Percentiles rank a stretch among this genome's conserved stretches.
These are phyloP conservation scores for Amblyopsis hoosieri DNA, from an alignment of 2,797 vertebrate species.

Conservation along the genomic window DNA sequence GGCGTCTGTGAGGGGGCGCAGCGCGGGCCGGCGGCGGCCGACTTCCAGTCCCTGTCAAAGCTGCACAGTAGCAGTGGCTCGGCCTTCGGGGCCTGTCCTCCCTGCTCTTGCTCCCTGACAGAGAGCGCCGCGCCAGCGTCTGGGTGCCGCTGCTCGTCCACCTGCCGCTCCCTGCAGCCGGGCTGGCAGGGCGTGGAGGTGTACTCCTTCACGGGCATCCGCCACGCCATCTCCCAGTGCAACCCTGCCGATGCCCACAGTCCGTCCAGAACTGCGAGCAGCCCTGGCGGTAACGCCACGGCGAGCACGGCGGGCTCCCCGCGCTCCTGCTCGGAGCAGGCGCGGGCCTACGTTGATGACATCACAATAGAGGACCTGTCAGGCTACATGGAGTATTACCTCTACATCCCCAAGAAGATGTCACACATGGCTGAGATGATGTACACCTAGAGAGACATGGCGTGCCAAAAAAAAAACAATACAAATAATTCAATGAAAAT, in stretches of 20 bases:
- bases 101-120: constrained; percentile 42
- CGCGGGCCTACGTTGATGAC: constrained; percentile 90
- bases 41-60: constrained; percentile 87
- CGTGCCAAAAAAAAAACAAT: neutral
- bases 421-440: constrained; percentile 99
- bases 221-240: constrained; percentile 83
- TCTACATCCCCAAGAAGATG: constrained; percentile 99
- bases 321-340: constrained; percentile 96
- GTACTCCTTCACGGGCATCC: constrained; percentile 94
- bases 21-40: constrained; percentile 66
- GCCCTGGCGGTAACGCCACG: constrained; percentile 12
- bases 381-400: constrained; percentile 96
- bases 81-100: neutral
- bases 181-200: constrained; percentile 90
- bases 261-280: neutral
- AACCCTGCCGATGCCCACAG: constrained; percentile 62
- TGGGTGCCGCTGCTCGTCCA: constrained; percentile 55
- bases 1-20: constrained; percentile 44
- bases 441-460: constrained; percentile 84
- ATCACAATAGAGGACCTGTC: constrained; percentile 98
- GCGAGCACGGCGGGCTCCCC: constrained; percentile 78
- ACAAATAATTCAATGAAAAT: constrained; percentile 7
- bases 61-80: constrained; percentile 60
- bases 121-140: neutral
- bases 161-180: constrained; percentile 74